Conservation (phyloP, 2,888 invertebrate species). For the Xestia sexstrigata region DNA sequence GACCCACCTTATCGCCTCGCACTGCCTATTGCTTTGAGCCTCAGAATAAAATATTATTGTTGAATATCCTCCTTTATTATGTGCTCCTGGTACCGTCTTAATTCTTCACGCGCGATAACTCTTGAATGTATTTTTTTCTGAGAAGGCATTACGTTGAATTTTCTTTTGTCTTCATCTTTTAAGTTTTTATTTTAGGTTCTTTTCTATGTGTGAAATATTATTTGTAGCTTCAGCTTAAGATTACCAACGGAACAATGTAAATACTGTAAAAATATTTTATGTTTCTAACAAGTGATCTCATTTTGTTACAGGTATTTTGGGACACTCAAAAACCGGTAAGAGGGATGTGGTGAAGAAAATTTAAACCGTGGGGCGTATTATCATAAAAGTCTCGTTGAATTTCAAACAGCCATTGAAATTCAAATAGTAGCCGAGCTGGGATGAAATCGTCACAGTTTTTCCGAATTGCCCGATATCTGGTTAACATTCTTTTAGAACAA, state of each 20-base stretch:
- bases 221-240: neutral
- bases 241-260: neutral
- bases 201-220: slow-evolving; percentile 2
- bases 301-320: slow-evolving; percentile 88
- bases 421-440: slow-evolving; percentile 75
- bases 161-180: slow-evolving; percentile 28
- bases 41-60: slow-evolving; percentile 64
- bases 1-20: slow-evolving; percentile 63
- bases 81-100: slow-evolving; percentile 33
- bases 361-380: slow-evolving; percentile 73
- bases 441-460: slow-evolving; percentile 69
- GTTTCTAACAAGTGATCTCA: slow-evolving; percentile 58
- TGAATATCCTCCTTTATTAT: slow-evolving; percentile 45
- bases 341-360: slow-evolving; percentile 66
- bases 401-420: slow-evolving; percentile 79
- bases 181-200: neutral
- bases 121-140: slow-evolving; percentile 39
- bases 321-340: slow-evolving; percentile 81
- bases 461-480: slow-evolving; percentile 68
- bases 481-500: slow-evolving; percentile 63
- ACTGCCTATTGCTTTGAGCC: slow-evolving; percentile 52
- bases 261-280: slow-evolving; percentile 1
- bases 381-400: slow-evolving; percentile 82
- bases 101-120: slow-evolving; percentile 50
- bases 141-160: slow-evolving; percentile 19